Evolutionary conservation across 1,140 invertebrate genomes (phyloP).

Genomic region (Zaprionus ghesquierei): DNA sequence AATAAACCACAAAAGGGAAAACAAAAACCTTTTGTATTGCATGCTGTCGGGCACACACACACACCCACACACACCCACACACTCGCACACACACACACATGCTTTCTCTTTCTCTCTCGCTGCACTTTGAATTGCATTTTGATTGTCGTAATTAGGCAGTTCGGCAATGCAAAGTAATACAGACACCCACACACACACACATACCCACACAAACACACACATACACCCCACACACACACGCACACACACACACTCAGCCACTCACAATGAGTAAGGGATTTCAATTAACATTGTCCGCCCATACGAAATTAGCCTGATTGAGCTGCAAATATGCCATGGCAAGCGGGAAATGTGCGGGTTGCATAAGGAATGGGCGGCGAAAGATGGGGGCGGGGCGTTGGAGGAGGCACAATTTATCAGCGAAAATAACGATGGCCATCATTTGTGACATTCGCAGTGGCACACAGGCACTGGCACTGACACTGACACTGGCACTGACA

Average conservation of each 20-base stretch:
- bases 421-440: slow-evolving; percentile 38
- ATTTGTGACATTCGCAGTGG: slow-evolving; percentile 38
- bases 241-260: background rate
- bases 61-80: background rate
- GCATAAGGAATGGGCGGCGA: background rate
- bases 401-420: background rate
- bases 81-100: background rate
- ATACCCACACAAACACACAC: background rate
- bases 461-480: slow-evolving; percentile 55
- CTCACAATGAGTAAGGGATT: background rate
- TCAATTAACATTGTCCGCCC: slow-evolving; percentile 49
- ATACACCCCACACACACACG: background rate
- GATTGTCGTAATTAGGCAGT: slow-evolving; percentile 44
- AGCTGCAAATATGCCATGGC: slow-evolving; percentile 13
- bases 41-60: background rate
- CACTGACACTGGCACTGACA: slow-evolving; percentile 48
- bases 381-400: background rate
- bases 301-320: slow-evolving; percentile 60
- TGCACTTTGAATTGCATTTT: slow-evolving; percentile 47
- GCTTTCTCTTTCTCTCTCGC: background rate
- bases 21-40: background rate
- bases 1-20: background rate
- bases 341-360: background rate
- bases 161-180: slow-evolving; percentile 38
- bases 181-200: background rate